phyloP scores from a whole-genome alignment of 2,888 invertebrate genomes.

The Charanyca ferruginea region DNA sequence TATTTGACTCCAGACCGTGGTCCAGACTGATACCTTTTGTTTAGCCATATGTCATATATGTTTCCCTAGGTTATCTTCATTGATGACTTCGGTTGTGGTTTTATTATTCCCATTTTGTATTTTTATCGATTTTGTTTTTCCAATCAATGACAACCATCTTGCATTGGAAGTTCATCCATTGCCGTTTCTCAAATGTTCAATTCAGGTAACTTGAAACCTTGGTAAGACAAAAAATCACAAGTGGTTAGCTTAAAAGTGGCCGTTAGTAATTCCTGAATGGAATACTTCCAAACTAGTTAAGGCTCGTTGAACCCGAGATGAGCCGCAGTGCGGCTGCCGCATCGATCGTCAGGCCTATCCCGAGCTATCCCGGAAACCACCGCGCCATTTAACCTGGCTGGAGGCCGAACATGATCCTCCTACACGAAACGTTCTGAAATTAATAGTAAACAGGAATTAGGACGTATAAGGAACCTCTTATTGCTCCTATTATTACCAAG shows the following conservation, averaged over 20 bases:
- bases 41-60: too few species aligned
- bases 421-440: slow-evolving; percentile 32
- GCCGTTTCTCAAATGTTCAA: not conserved
- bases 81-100: not conserved
- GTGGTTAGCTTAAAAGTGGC: slow-evolving; percentile 10
- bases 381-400: slow-evolving; percentile 54
- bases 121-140: not conserved
- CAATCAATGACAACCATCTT: not conserved
- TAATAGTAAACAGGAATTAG: slow-evolving; percentile 34
- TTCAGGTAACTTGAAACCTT: not conserved
- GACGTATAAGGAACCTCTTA: slow-evolving; percentile 15
- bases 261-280: slow-evolving; percentile 37
- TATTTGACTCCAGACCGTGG: slow-evolving; percentile 2
- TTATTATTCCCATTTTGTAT: not conserved
- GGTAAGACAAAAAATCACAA: slow-evolving; percentile 2
- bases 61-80: not conserved
- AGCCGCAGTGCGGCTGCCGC: slow-evolving; percentile 78
- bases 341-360: slow-evolving; percentile 76
- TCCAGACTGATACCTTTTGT: too few species aligned
- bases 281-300: slow-evolving; percentile 54
- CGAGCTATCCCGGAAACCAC: slow-evolving; percentile 65
- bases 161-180: not conserved
- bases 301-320: slow-evolving; percentile 59
- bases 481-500: slow-evolving; percentile 11
- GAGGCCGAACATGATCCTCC: slow-evolving; percentile 40